phyloP scores from a whole-genome alignment of 35 echinoderm and acorn worm species.

The Strongylocentrotus purpuratus region DNA sequence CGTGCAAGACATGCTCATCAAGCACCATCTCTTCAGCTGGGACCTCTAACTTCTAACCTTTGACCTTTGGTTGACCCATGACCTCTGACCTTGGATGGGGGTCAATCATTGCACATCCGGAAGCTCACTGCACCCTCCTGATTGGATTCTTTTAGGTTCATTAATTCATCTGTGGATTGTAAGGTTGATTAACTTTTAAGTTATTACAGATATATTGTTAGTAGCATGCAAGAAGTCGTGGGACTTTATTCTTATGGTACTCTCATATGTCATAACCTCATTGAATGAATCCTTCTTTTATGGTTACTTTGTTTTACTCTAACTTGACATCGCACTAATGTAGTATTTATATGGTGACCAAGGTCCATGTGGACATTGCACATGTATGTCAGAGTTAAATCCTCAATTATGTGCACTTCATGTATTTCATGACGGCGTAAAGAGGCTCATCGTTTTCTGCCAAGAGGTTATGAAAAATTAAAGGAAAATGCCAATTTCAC shows the following conservation, averaged over 20 bases:
- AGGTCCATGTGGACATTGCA: neutral
- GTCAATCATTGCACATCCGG: neutral
- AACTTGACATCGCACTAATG: neutral
- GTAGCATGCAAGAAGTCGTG: neutral
- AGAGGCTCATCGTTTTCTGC: neutral
- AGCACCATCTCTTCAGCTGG: conserved; percentile 99
- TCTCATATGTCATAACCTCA: neutral
- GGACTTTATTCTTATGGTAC: neutral
- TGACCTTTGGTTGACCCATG: conserved; percentile 34
- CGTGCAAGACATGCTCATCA: conserved; percentile 99
- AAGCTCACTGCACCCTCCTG: neutral
- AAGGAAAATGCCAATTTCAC: neutral
- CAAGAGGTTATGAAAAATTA: neutral
- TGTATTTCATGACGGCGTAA: neutral
- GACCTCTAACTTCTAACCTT: conserved; percentile 85
- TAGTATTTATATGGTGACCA: neutral
- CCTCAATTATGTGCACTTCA: neutral
- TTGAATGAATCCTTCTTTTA: neutral
- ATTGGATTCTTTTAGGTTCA: neutral
- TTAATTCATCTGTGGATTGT: neutral
- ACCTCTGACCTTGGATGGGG: conserved; percentile 39
- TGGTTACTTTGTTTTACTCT: neutral
- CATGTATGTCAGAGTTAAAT: neutral
- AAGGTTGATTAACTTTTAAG: neutral
- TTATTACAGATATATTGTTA: neutral